Percentiles rank a stretch among this genome's conserved stretches.
Evolutionary conservation across 2,797 vertebrate species (phyloP).

Genomic region (Hippocampus kuda): DNA sequence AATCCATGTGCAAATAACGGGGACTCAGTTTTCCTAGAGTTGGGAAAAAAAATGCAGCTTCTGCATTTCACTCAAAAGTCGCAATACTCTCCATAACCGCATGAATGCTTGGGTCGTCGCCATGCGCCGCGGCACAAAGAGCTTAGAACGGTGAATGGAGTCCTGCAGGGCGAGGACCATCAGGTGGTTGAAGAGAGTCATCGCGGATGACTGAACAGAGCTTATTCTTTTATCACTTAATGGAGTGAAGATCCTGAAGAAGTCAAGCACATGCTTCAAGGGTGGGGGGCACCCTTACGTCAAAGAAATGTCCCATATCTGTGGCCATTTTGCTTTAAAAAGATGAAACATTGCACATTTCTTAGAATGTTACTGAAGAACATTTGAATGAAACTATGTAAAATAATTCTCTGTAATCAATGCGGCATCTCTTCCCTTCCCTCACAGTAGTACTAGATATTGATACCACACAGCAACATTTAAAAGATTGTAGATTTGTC

Average conservation of each 20-base stretch:
- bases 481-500: slow-evolving; percentile 35
- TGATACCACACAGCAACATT: slow-evolving; percentile 22
- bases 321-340: not conserved
- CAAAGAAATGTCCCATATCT: not conserved
- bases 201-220: slow-evolving; percentile 27
- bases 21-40: slow-evolving; percentile 13
- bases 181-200: slow-evolving; percentile 32
- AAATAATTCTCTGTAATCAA: slow-evolving; percentile 16
- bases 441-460: slow-evolving; percentile 27
- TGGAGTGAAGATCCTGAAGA: slow-evolving; percentile 4
- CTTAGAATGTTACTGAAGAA: not conserved
- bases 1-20: slow-evolving; percentile 15
- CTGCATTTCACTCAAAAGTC: slow-evolving; percentile 32
- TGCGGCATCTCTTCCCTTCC: slow-evolving; percentile 25
- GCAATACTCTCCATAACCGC: slow-evolving; percentile 31
- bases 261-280: not conserved
- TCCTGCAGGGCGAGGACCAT: slow-evolving; percentile 24
- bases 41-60: slow-evolving; percentile 6
- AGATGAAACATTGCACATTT: not conserved
- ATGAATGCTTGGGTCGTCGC: slow-evolving; percentile 28
- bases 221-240: slow-evolving; percentile 22
- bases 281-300: not conserved
- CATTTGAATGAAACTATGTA: not conserved
- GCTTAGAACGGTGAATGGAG: slow-evolving; percentile 34
- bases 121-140: slow-evolving; percentile 30